phyloP scores from a whole-genome alignment of 2,888 invertebrate genomes.

The Cynaeus angustus region DNA sequence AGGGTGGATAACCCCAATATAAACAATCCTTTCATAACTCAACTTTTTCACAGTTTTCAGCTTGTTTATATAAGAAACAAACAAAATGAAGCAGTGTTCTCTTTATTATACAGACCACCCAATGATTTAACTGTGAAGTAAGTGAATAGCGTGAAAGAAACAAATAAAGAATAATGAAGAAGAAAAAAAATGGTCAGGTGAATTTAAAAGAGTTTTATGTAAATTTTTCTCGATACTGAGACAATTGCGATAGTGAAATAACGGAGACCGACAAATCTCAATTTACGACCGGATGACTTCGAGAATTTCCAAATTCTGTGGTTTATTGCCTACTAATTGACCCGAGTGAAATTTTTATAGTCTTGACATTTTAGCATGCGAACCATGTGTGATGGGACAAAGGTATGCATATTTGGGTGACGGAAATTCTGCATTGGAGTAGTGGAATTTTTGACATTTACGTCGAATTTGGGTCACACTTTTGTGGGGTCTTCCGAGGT shows the following conservation, averaged over 20 bases:
- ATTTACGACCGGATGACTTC: slow-evolving; percentile 7
- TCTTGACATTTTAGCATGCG: slow-evolving; percentile 29
- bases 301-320: neutral
- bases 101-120: slow-evolving; percentile 7
- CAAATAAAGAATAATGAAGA: slow-evolving; percentile 6
- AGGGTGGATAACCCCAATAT: slow-evolving; percentile 7
- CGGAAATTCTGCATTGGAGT: neutral
- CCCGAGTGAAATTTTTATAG: slow-evolving; percentile 4
- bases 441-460: slow-evolving; percentile 27
- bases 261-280: neutral
- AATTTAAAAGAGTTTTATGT: slow-evolving; percentile 25
- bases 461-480: slow-evolving; percentile 30
- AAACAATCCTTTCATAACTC: slow-evolving; percentile 9
- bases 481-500: slow-evolving; percentile 7
- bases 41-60: neutral
- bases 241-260: neutral
- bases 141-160: slow-evolving; percentile 7
- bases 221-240: slow-evolving; percentile 22
- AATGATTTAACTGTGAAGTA: neutral
- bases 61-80: slow-evolving; percentile 6
- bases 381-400: slow-evolving; percentile 28
- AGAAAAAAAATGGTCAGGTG: neutral
- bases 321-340: slow-evolving; percentile 1
- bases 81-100: slow-evolving; percentile 6
- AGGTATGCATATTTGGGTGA: slow-evolving; percentile 17